phyloP scores from a whole-genome alignment of 2,888 invertebrate genomes.

The Agrotis clavis region DNA sequence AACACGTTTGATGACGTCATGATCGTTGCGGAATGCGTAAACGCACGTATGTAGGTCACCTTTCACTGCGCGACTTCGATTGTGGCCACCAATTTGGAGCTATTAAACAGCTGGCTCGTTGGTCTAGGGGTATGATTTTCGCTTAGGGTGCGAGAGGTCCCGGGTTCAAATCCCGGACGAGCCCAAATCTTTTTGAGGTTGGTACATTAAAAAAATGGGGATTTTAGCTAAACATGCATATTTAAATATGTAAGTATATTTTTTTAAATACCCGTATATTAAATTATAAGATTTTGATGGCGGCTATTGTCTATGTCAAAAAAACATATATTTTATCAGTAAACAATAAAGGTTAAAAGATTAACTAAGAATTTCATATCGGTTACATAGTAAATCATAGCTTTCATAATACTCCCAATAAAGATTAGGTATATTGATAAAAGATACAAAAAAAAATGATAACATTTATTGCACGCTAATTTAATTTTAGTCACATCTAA shows the following conservation, averaged over 20 bases:
- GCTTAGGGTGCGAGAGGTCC: conserved; percentile 91
- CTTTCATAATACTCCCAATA: conserved; percentile 37
- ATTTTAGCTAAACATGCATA: no score
- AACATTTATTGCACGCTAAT: neutral
- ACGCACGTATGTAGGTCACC: conserved; percentile 49
- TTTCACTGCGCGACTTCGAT: conserved; percentile 40
- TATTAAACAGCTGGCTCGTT: conserved; percentile 84
- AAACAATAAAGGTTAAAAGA: neutral
- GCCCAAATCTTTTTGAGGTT: conserved; percentile 74
- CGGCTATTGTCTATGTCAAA: neutral
- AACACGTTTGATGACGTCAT: conserved; percentile 46
- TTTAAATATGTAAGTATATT: no score
- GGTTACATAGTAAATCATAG: conserved; percentile 4
- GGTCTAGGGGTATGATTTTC: conserved; percentile 92
- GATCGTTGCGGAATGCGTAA: conserved; percentile 31
- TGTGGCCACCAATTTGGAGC: conserved; percentile 10
- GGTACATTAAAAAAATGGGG: no score
- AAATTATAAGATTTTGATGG: neutral
- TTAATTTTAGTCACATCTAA: no score
- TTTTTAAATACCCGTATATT: rapidly evolving
- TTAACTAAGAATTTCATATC: neutral
- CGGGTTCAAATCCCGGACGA: conserved; percentile 91
- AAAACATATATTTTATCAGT: neutral
- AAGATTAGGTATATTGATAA: conserved; percentile 38
- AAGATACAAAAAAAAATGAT: conserved; percentile 39